Conservation (phyloP, 1,140 invertebrate species). For the Augochlora pura region DNA sequence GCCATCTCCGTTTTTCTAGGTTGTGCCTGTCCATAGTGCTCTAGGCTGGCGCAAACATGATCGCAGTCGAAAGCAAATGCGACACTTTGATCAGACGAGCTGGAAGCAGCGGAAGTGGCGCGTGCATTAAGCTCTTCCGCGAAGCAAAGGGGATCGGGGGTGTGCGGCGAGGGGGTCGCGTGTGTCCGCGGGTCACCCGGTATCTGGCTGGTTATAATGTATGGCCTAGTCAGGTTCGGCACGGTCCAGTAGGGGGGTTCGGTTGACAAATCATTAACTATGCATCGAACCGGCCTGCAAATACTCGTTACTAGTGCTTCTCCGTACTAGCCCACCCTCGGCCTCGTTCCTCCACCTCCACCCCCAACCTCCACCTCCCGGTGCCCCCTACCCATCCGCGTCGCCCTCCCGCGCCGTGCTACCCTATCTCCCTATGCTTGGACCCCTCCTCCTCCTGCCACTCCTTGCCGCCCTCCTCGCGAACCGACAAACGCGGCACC, state of each 20-base stretch:
- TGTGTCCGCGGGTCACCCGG: conserved; percentile 60
- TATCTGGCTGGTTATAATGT: conserved; percentile 77
- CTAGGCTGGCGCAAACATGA: conserved; percentile 30
- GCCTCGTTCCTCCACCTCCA: conserved; percentile 43
- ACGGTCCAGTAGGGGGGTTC: conserved; percentile 67
- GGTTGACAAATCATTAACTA: conserved; percentile 81
- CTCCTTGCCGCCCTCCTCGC: conserved; percentile 31
- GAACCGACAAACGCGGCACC: conserved; percentile 47
- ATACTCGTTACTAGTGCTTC: conserved; percentile 80
- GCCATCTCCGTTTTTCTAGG: not conserved
- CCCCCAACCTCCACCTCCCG: conserved; percentile 19
- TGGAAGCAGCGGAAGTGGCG: not conserved
- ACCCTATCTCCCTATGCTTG: conserved; percentile 25
- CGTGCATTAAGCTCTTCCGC: not conserved
- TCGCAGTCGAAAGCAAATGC: conserved; percentile 46
- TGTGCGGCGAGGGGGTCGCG: conserved; percentile 15
- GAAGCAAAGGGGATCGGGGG: not conserved
- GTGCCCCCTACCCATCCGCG: conserved; percentile 17
- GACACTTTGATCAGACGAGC: conserved; percentile 56
- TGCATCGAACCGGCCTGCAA: conserved; percentile 80
- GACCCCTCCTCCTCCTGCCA: conserved; percentile 7
- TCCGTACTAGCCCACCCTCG: conserved; percentile 60
- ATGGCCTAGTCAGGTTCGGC: conserved; percentile 75
- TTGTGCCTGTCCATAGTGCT: not conserved
- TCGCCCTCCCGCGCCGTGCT: conserved; percentile 29